A percentile compares a stretch with the other conserved stretches of the same genome.
Conservation (phyloP, 2,888 invertebrate genomes). For the Timandra comae region DNA sequence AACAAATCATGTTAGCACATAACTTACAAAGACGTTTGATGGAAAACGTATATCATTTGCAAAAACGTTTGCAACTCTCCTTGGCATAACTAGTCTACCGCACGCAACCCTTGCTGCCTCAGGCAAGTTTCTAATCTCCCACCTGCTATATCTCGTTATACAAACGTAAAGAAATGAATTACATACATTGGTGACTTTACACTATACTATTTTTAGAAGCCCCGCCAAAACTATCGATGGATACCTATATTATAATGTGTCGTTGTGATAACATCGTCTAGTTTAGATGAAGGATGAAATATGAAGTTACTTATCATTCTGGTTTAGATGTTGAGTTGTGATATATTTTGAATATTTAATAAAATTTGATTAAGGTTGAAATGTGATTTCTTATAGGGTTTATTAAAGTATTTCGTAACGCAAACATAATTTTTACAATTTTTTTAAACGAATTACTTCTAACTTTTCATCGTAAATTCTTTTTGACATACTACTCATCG, state of each 20-base stretch:
- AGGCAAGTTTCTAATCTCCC: conserved; percentile 56
- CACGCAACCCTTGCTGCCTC: conserved; percentile 66
- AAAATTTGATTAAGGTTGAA: too few relatives aligned
- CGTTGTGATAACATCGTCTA: neutral
- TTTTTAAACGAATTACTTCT: too few relatives aligned
- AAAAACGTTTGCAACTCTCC: conserved; percentile 58
- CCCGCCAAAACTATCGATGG: neutral
- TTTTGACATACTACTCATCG: too few relatives aligned
- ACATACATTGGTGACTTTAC: conserved; percentile 42
- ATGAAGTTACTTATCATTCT: too few relatives aligned
- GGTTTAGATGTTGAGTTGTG: too few relatives aligned
- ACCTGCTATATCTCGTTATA: conserved; percentile 47
- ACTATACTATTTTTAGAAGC: neutral
- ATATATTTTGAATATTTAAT: too few relatives aligned
- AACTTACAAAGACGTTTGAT: conserved; percentile 46
- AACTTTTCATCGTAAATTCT: too few relatives aligned
- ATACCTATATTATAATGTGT: conserved; percentile 1
- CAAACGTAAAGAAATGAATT: conserved; percentile 25
- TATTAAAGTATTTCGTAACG: too few relatives aligned
- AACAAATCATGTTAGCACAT: conserved; percentile 22
- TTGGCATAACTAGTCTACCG: conserved; percentile 61
- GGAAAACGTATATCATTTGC: conserved; percentile 65
- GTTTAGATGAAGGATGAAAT: too few relatives aligned
- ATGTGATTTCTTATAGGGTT: too few relatives aligned
- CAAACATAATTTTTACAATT: too few relatives aligned